Base-by-base conservation (phyloP, 2,797 vertebrate species). In the Dicrostonyx torquatus region DNA sequence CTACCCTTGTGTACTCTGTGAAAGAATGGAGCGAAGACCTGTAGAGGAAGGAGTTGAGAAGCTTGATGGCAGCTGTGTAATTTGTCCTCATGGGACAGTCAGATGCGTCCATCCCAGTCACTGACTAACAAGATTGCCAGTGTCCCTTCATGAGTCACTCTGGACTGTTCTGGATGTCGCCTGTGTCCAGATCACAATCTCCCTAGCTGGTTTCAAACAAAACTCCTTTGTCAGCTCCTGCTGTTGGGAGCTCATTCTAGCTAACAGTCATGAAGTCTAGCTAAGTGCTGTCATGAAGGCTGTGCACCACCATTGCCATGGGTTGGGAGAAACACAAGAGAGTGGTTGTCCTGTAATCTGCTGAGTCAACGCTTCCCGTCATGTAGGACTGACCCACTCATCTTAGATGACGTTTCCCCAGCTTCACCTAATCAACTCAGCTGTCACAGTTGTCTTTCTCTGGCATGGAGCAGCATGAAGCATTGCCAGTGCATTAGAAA, bases 261-360 rank as follows among this genome's bases (percentile, higher is more conserved):
- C 34, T 70, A 45, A 15, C 60, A 76, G 10, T 3, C n/a, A n/a
- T n/a, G n/a, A n/a, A n/a, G n/a, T n/a, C n/a, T n/a, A n/a, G n/a
- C n/a, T n/a, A n/a, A 6, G 29, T 45, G 24, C n/a, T 12, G 22
- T 18, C 24, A 0, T 2, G 9, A 7, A 2, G 4, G 11, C 18
- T 26, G 40, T 43, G 79, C 73, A 37, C n/a, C 72, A 6, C 31
- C 37, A 6, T 66, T 13, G 10, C 43, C 18, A 6, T 11, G 17
- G 26, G 9, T 11, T 7, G 9, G 43, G 4, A 55, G 40, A 68
- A 29, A 12, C 48, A 48, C 37, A 55, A 48, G 24, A 62, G 50
- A 50, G 9, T 55, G 15, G 84, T 13, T 45, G 13, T 60, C 34
- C 58, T 90, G 82, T 48, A 55, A 26, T 50, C 58, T 55, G 64